phyloP scores from a whole-genome alignment of 2,113 vertebrate species.

The Chiloscyllium plagiosum region DNA sequence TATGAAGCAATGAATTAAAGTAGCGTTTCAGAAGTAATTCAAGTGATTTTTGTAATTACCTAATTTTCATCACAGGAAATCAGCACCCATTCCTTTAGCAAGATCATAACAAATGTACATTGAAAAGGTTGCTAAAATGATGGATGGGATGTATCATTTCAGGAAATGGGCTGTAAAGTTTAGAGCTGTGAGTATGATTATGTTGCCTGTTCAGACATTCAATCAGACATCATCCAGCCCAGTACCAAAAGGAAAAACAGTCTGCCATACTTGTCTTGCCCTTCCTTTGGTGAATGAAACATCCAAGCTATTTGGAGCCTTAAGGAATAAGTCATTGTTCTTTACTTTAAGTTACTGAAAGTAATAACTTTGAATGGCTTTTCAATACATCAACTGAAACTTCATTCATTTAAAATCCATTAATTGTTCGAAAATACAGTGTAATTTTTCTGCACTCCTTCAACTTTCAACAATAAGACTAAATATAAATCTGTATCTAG shows the following conservation, averaged over 20 bases:
- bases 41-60: background rate
- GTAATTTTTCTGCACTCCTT: background rate
- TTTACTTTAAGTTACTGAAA: background rate
- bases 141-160: background rate
- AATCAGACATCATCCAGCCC: background rate
- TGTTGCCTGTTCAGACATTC: background rate
- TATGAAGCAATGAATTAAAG: background rate
- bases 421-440: background rate
- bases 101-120: background rate
- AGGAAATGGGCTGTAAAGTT: constrained; percentile 5
- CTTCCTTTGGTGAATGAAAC: constrained; percentile 10
- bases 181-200: background rate
- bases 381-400: background rate
- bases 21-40: background rate
- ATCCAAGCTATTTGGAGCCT: background rate
- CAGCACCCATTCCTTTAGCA: background rate
- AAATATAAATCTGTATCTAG: background rate
- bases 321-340: background rate
- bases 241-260: background rate
- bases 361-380: background rate
- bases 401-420: background rate
- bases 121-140: background rate
- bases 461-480: background rate
- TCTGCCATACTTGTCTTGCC: background rate
- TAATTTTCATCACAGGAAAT: background rate